These are phyloP conservation scores for Pavo muticus DNA, from an alignment of 2,113 vertebrate genomes.

Conservation along the genomic window DNA sequence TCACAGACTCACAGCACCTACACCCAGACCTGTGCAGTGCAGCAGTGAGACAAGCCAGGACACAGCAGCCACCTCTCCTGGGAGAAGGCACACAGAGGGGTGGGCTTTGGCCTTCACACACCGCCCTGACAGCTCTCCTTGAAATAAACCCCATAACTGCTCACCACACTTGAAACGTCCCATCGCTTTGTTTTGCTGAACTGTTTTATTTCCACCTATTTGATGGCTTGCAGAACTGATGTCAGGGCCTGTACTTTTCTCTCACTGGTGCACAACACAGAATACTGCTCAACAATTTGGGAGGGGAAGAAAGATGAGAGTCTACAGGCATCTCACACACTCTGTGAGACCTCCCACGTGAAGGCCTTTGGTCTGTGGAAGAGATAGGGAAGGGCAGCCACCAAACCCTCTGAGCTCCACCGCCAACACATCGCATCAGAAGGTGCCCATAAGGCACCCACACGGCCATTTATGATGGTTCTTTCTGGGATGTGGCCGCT, in stretches of 20 bases:
- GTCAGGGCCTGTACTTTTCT: neutral
- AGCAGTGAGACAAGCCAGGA: neutral
- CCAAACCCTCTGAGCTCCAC: neutral
- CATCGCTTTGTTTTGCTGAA: constrained; percentile 10
- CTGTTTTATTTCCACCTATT: constrained; percentile 12
- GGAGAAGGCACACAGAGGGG: neutral
- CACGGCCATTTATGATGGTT: neutral
- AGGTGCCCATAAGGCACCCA: neutral
- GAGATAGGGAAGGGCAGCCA: neutral
- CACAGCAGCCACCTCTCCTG: neutral
- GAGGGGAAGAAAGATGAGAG: neutral
- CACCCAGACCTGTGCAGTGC: rapidly evolving
- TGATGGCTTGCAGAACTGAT: neutral
- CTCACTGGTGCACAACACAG: neutral
- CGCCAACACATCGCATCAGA: neutral
- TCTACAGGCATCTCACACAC: neutral
- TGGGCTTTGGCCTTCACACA: neutral
- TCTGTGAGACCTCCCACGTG: neutral
- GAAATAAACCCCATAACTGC: no score
- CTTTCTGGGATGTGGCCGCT: neutral
- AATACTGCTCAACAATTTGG: neutral
- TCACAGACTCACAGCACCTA: no score
- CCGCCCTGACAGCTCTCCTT: rapidly evolving
- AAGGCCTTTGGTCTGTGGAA: neutral
- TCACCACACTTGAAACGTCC: neutral